Evolutionary conservation across 1,140 invertebrate species (phyloP).

Genomic region (Procambarus clarkii): DNA sequence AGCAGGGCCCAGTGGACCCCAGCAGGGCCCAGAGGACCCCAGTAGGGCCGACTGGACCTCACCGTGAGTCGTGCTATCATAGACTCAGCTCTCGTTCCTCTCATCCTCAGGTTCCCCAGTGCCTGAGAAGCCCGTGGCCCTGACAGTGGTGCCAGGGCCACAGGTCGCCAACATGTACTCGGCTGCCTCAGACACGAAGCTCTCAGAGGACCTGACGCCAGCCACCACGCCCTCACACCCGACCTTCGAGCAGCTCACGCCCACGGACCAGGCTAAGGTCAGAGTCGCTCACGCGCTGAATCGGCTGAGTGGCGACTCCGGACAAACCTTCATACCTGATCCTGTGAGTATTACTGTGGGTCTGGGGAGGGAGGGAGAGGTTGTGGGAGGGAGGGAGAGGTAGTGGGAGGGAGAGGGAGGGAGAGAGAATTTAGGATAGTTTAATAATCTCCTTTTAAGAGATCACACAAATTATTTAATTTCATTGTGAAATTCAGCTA

Average conservation of each 20-base stretch:
- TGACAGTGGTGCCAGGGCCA: constrained; percentile 34
- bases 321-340: constrained; percentile 51
- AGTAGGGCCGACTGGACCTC: no score
- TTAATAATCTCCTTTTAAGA: no score
- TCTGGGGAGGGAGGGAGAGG: no score
- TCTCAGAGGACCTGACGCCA: constrained; percentile 3
- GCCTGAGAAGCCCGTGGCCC: constrained; percentile 32
- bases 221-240: constrained; percentile 32
- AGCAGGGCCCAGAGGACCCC: no score
- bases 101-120: constrained; percentile 30
- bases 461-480: no score
- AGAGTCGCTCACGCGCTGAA: constrained; percentile 28
- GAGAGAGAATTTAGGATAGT: no score
- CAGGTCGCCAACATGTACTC: constrained; percentile 45
- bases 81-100: not conserved
- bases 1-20: no score
- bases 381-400: no score
- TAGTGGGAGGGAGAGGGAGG: no score
- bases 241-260: constrained; percentile 23
- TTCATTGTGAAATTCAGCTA: no score
- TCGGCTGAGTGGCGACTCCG: constrained; percentile 37
- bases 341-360: constrained; percentile 3
- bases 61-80: no score
- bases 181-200: constrained; percentile 33
- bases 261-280: constrained; percentile 31